Conservation (phyloP, 1,140 invertebrate species). For the Oryctes rhinoceros region DNA sequence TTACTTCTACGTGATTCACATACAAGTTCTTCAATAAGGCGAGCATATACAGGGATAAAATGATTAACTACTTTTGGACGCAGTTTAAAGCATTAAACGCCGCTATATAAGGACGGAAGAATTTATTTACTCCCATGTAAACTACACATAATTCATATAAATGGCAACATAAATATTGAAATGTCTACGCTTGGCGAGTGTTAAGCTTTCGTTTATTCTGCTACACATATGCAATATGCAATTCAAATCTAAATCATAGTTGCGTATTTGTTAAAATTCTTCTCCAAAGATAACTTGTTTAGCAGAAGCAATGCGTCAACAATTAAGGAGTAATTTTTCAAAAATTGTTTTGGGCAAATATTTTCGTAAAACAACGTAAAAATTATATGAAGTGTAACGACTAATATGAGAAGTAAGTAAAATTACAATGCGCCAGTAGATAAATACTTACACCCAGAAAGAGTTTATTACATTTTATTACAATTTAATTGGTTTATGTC, state of each 20-base stretch:
- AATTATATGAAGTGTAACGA: no score
- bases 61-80: constrained; percentile 25
- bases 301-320: no score
- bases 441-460: no score
- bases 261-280: no score
- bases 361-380: no score
- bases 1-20: constrained; percentile 10
- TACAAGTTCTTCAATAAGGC: constrained; percentile 5
- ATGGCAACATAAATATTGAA: constrained; percentile 20
- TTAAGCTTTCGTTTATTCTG: background rate
- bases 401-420: no score
- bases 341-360: no score
- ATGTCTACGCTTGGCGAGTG: constrained; percentile 12
- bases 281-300: no score
- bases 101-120: constrained; percentile 8
- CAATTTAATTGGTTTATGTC: no score
- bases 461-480: no score
- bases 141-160: constrained; percentile 17
- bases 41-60: constrained; percentile 19
- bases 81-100: constrained; percentile 19
- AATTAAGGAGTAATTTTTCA: no score
- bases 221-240: background rate
- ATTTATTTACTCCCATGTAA: constrained; percentile 7
- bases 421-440: no score
- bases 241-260: background rate